Evolutionary conservation across 2,888 invertebrate species (phyloP), one percentile per base, ranked within the genome.

Genomic region (Dryomyza anilis): DNA sequence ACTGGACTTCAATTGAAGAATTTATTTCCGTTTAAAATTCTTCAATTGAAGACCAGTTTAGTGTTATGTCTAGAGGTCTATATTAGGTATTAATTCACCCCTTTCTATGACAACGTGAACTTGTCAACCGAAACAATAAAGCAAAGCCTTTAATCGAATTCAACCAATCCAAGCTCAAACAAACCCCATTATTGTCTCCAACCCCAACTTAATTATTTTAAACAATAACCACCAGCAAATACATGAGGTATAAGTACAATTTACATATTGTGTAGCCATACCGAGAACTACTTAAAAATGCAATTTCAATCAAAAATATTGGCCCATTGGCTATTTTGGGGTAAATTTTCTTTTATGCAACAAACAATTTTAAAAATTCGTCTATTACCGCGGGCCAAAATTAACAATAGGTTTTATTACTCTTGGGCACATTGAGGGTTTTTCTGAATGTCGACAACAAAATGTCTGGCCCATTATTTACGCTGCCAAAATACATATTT

Each of bases 241-340:
- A n/a, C n/a, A n/a, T n/a, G n/a, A n/a, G n/a, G n/a, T n/a, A n/a
- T n/a, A n/a, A n/a, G 33, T 12, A 8, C 33, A 12, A 33, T 33
- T 33, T 8, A 6, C 12, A 33, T 33, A 33, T 33, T 33, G 33
- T 33, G 33, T 33, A 33, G 12, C 29, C 33, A 68, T 58, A 67
- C 64, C 69, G 70, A 70, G 65, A 70, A 69, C 70, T 72, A 69
- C 66, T 72, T 69, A 66, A 72, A 72, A 72, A 72, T 72, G 70
- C 71, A 70, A 70, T 70, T 72, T 70, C 71, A 72, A 72, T 72
- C 70, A 70, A 52, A 60, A 60, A 14, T 39, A 2, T 7, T 3
- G 39, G n/a, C 39, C 39, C 39, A 3, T 39, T n/a, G 39, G n/a
- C 39, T 39, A 39, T 14, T 39, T 39, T 39, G 14, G n/a, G 39